Conservation (phyloP, 2,113 vertebrate species). For the Tyrannus savana region DNA sequence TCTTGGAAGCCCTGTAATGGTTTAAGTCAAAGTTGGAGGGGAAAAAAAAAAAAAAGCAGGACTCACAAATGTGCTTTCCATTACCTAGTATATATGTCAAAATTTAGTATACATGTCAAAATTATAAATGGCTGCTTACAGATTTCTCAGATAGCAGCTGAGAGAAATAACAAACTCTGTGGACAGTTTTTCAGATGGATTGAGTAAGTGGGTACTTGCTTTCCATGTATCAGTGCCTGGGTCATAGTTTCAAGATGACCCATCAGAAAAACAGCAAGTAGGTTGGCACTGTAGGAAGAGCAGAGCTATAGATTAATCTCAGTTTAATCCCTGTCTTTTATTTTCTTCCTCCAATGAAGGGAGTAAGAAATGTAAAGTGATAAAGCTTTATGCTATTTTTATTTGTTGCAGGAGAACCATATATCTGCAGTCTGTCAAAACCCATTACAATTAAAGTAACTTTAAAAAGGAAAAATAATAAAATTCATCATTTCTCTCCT, state of each 20-base stretch:
- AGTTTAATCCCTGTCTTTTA: not conserved
- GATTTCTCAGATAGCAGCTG: not conserved
- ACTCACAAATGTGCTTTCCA: conserved; percentile 2
- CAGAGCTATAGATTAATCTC: not conserved
- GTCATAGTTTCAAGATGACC: not conserved
- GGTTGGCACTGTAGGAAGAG: not conserved
- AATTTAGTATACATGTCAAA: not conserved
- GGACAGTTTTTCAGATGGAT: not conserved
- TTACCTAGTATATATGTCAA: not conserved
- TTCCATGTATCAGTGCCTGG: not conserved
- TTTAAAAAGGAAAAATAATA: not conserved
- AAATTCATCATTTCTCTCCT: not conserved
- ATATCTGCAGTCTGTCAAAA: not conserved
- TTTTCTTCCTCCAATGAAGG: not conserved
- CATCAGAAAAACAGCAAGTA: not conserved
- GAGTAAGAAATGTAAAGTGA: not conserved
- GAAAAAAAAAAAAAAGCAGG: too few relatives aligned
- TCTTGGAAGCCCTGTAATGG: not conserved
- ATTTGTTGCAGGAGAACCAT: not conserved
- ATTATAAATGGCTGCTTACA: conserved; percentile 4
- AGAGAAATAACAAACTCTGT: conserved; percentile 37
- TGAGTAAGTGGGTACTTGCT: not conserved
- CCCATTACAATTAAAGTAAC: not conserved
- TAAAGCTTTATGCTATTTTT: not conserved
- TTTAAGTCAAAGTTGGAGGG: not conserved